Base-by-base conservation (phyloP, 2,113 vertebrate genomes). In the Bubalus kerabau region DNA sequence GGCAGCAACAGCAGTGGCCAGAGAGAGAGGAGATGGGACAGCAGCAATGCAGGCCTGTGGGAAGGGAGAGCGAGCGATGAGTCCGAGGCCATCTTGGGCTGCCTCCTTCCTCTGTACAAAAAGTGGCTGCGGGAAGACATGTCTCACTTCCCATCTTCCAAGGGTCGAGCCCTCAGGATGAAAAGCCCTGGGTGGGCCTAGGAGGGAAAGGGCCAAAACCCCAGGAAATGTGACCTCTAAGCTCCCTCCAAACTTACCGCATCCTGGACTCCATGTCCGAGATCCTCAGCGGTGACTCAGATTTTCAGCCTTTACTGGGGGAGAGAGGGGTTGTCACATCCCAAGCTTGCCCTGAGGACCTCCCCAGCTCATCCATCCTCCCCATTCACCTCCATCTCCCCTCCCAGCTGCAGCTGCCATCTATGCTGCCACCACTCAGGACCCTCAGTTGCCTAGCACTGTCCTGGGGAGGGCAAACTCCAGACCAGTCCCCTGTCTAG, bases 291-390 rank as follows among this genome's bases (percentile, higher is more conserved):
- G 43, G 95, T 95, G 98, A 98, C 98, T 97, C 97, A 90, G 97
- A 98, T 98, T 98, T 98, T 98, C 98, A 97, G 97, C 98, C 97
- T 98, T 99, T 98, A 99, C 99, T 99, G 97, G 67, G 78, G 95
- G 94, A 40, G 84, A 97, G 98, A 94, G 36, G 48, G 46, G 82
- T 52, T 0, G 40, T 97, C 74, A 98, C 67, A 62, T 28, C 54
- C 28, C 57, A 46, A 21, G 21, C 11, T 54, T 54, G n/a, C 28
- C 46, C 91, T 16, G 17, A 5, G 30, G 28, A 62, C 59, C 11
- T 84, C 56, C 5, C 5, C 1, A 1, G 4, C 87, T 94, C 28
- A 56, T 64, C 50, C 0, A 0, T 46, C 87, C 17, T 71, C 0
- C 48, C 0, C 36, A 0, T 57, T 59, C 28, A 30, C 2, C 1